Conservation (phyloP, 2,888 invertebrate genomes). For the Tetranychus piercei region DNA sequence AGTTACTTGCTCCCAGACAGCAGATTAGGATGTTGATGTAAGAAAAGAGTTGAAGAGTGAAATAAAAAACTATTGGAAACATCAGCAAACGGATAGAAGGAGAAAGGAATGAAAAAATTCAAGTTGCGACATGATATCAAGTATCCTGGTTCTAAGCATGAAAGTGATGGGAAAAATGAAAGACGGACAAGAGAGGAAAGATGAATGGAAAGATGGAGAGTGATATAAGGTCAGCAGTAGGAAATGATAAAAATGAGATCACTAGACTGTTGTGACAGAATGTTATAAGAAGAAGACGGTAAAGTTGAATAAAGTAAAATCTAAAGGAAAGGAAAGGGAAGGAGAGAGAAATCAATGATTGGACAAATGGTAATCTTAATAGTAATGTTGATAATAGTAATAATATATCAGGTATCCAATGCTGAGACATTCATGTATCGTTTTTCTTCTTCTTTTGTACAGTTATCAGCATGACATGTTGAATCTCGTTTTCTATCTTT, state of each 20-base stretch:
- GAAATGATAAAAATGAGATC: neutral
- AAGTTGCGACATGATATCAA: too few relatives aligned
- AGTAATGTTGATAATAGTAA: neutral
- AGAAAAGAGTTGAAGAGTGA: too few relatives aligned
- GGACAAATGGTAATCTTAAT: neutral
- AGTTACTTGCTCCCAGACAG: too few relatives aligned
- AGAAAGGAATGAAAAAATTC: too few relatives aligned
- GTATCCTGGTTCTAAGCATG: too few relatives aligned
- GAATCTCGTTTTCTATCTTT: neutral
- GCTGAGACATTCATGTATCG: neutral
- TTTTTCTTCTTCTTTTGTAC: neutral
- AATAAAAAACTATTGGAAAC: too few relatives aligned
- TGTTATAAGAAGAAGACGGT: neutral
- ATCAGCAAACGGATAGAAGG: too few relatives aligned
- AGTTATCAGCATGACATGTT: neutral
- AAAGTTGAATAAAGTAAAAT: neutral
- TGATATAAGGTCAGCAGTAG: too few relatives aligned
- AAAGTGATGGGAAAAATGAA: too few relatives aligned
- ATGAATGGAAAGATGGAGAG: neutral
- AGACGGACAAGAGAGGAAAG: neutral
- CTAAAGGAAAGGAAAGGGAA: neutral
- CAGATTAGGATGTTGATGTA: too few relatives aligned
- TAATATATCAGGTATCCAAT: neutral
- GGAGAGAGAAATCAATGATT: neutral
- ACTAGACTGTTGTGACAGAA: neutral